Evolutionary conservation across 2,888 invertebrate species (phyloP).

Genomic region (Tinea semifulvella): DNA sequence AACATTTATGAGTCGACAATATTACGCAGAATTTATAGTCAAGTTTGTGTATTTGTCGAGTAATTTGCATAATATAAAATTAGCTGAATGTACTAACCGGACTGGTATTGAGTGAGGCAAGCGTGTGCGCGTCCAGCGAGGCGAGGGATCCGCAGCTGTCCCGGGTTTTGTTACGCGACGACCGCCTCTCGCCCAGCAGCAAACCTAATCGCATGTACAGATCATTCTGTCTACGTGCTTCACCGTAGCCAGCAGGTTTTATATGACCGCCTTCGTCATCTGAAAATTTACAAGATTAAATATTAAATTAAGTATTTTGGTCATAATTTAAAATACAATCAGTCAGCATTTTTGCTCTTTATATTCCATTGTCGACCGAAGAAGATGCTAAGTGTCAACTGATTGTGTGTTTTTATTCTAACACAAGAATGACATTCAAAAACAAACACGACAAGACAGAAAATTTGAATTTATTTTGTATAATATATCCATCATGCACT

Average conservation of each 20-base stretch:
- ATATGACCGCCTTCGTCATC: constrained; percentile 79
- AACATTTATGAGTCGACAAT: no score
- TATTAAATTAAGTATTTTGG: no score
- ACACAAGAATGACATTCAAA: constrained; percentile 2
- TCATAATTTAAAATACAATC: background rate
- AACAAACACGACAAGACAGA: background rate
- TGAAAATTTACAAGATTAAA: constrained; percentile 26
- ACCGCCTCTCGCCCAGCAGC: constrained; percentile 76
- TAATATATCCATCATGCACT: constrained; percentile 5
- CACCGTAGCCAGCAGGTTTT: constrained; percentile 60
- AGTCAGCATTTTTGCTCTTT: background rate
- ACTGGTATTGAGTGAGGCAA: constrained; percentile 84
- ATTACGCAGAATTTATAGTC: no score
- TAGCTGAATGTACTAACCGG: constrained; percentile 57
- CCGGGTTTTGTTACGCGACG: constrained; percentile 52
- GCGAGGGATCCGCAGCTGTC: constrained; percentile 65
- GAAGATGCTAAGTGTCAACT: constrained; percentile 6
- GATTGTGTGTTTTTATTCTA: constrained; percentile 1
- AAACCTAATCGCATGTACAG: constrained; percentile 84
- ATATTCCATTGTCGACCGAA: background rate
- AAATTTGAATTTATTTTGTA: background rate
- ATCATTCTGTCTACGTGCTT: constrained; percentile 71
- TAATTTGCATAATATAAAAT: background rate
- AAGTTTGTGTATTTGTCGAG: background rate
- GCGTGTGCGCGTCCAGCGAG: constrained; percentile 70